These are phyloP conservation scores for Xanthorhoe designata DNA, from an alignment of 2,888 invertebrate species.

Conservation along the genomic window DNA sequence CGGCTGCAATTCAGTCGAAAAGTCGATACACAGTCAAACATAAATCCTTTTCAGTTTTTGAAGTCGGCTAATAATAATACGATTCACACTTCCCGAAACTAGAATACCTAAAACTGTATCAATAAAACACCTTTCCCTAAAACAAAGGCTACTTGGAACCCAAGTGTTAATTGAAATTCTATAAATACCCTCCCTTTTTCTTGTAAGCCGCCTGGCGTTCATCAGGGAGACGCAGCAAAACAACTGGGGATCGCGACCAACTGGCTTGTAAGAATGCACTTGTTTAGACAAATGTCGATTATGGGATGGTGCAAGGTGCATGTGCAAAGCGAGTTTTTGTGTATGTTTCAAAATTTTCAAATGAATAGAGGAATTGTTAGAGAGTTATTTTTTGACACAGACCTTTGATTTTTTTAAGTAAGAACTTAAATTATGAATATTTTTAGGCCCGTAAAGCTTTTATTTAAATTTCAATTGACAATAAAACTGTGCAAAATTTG, in stretches of 20 bases:
- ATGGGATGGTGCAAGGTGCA: slow-evolving; percentile 42
- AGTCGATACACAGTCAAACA: too few species aligned
- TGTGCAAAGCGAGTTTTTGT: slow-evolving; percentile 10
- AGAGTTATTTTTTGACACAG: too few species aligned
- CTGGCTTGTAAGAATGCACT: slow-evolving; percentile 63
- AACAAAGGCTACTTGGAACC: slow-evolving; percentile 15
- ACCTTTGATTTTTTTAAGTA: too few species aligned
- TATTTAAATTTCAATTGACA: too few species aligned
- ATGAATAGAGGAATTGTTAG: too few species aligned
- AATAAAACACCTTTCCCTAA: not conserved
- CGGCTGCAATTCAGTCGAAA: too few species aligned
- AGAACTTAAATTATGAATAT: too few species aligned
- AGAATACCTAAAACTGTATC: not conserved
- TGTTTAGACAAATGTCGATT: slow-evolving; percentile 61
- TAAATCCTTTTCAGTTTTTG: too few species aligned
- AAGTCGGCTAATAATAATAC: too few species aligned
- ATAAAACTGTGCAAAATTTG: too few species aligned
- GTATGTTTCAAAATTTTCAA: too few species aligned
- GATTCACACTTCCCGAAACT: not conserved
- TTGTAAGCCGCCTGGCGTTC: slow-evolving; percentile 53
- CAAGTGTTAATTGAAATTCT: slow-evolving; percentile 20
- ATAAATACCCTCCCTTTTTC: slow-evolving; percentile 11
- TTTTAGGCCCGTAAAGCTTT: too few species aligned
- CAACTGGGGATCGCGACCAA: slow-evolving; percentile 63
- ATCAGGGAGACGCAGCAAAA: slow-evolving; percentile 56